Evolutionary conservation across 37 sponge, comb jelly and placozoan genomes (phyloP).

Genomic region (Ephydatia muelleri): DNA sequence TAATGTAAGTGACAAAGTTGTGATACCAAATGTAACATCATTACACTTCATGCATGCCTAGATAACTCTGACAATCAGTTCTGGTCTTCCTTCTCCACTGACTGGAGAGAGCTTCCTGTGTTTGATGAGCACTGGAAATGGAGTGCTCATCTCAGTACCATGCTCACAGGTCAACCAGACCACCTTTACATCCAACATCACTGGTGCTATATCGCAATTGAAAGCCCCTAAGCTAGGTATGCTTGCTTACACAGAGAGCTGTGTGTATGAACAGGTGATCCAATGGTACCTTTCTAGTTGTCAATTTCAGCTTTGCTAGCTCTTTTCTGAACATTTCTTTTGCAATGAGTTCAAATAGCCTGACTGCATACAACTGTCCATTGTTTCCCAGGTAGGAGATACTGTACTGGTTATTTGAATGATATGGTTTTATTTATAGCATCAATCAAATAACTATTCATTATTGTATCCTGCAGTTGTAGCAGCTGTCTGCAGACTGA

Average conservation of each 20-base stretch:
- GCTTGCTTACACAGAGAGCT: neutral
- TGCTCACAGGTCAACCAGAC: neutral
- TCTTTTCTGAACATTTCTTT: constrained; percentile 16
- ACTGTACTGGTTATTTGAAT: too few relatives aligned
- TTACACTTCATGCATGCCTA: neutral
- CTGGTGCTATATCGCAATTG: neutral
- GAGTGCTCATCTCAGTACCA: neutral
- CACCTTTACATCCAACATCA: neutral
- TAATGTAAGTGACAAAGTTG: constrained; percentile 2
- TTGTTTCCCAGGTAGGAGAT: constrained; percentile 22
- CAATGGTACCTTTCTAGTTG: constrained; percentile 15
- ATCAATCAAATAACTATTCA: too few relatives aligned
- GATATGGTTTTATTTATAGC: too few relatives aligned
- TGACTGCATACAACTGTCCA: constrained; percentile 26
- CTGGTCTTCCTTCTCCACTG: constrained; percentile 33
- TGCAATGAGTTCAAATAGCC: constrained; percentile 19
- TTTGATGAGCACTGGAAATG: neutral
- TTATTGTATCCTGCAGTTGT: too few relatives aligned
- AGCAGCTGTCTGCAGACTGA: constrained; percentile 32
- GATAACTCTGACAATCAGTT: constrained; percentile 20
- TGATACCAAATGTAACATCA: neutral
- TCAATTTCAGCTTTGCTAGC: constrained; percentile 39
- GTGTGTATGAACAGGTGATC: neutral
- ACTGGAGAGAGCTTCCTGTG: constrained; percentile 38
- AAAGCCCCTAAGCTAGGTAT: neutral